These are phyloP conservation scores for Trinorchestia longiramus DNA, from an alignment of 1,140 invertebrate species.

Conservation along the genomic window DNA sequence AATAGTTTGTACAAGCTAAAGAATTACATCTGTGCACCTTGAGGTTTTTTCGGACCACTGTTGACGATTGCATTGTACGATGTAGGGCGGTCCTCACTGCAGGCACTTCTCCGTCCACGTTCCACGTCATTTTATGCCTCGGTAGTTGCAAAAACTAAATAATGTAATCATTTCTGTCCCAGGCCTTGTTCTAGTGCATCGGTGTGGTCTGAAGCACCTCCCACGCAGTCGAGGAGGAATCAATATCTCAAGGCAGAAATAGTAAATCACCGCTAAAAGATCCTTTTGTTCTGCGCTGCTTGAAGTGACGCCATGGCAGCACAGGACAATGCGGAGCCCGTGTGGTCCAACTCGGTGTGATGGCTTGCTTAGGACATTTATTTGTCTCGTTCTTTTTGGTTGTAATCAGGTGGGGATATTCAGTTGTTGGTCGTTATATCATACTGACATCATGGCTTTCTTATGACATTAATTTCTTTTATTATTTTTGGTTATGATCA, in stretches of 20 bases:
- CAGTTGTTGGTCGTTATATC: not conserved
- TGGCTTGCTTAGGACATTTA: not conserved
- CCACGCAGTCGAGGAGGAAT: not conserved
- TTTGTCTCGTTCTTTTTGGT: not conserved
- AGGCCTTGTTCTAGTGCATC: not conserved
- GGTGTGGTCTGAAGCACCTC: conserved; percentile 17
- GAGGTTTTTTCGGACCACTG: too few relatives aligned
- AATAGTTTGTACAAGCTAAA: too few relatives aligned
- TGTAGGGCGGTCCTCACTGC: too few relatives aligned
- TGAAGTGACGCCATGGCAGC: not conserved
- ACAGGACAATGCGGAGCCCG: not conserved
- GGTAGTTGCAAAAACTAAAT: too few relatives aligned
- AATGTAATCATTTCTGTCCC: not conserved
- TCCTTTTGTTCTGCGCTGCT: not conserved
- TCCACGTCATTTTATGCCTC: too few relatives aligned
- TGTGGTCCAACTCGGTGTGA: not conserved
- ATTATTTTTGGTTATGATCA: too few relatives aligned
- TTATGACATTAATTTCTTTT: too few relatives aligned
- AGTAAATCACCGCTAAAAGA: conserved; percentile 4
- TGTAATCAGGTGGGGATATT: not conserved
- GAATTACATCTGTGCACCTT: too few relatives aligned
- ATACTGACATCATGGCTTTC: not conserved
- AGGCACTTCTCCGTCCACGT: too few relatives aligned
- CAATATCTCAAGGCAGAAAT: not conserved
- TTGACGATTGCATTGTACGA: too few relatives aligned